Evolutionary conservation across 2,113 vertebrate genomes (phyloP), one percentile per base, ranked within the genome.

Genomic region (Suncus etruscus): DNA sequence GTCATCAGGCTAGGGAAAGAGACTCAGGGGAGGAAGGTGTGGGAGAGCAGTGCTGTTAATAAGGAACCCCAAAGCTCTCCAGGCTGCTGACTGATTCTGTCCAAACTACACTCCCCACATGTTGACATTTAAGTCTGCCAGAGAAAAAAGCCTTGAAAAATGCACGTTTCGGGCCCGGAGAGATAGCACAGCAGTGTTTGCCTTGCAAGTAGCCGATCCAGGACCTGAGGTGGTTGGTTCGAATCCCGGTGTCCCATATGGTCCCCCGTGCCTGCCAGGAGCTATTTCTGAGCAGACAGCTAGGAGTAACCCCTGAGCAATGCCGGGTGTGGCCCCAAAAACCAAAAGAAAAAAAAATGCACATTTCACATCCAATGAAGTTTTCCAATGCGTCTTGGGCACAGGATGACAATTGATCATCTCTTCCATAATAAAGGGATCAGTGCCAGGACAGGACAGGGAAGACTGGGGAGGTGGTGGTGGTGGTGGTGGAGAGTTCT

Each of bases 71-170:
- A 8, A 4, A 76, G 24, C 76, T 39, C 1, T 3, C 8, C 29
- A n/a, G 50, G 70, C 78, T 54, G 24, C 3, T 22, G 70, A 77
- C 2, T 31, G 48, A 20, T 1, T 7, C 27, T 22, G 39, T n/a
- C 77, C 1, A 4, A 69, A 65, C 45, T n/a, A 6, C 11, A 1
- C 47, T 8, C 39, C n/a, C 1, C 47, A 51, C 58, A 22, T 48
- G 69, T 4, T 87, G 87, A 89, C 87, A 87, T 93, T 85, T 70
- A 78, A 87, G 47, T 47, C 82, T 89, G 61, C 3, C 1, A 0
- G 63, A 29, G 27, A 79, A 89, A 81, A 58, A 29, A 61, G 15
- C 54, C 95, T 77, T 74, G 39, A 84, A 89, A 94, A 70, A 79
- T 20, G 29, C 58, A 87, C 70, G 65, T 69, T 91, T n/a, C n/a